Evolutionary conservation across 2,113 vertebrate genomes (phyloP), one percentile per base, ranked within the genome.

Genomic region (Oncorhynchus clarkii): DNA sequence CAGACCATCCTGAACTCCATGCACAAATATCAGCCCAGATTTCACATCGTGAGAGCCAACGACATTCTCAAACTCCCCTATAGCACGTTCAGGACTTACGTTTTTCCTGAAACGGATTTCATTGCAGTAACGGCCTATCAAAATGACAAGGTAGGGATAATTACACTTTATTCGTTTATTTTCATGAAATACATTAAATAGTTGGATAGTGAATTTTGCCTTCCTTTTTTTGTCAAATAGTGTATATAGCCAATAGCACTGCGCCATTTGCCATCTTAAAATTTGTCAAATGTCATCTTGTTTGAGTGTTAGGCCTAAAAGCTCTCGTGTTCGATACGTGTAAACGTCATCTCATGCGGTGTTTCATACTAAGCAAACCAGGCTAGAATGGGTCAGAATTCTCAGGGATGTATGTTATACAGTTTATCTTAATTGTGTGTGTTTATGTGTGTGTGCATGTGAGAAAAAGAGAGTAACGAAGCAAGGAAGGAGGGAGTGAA

Each of bases 91-190:
- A 94, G 98, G 84, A 99, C 97, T 0, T 99, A 99, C 72, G 96
- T 99, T 76, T 99, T 99, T 83, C 97, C 98, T 0, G 98, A 99
- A 89, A 99, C 97, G 0, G 97, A 99, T 82, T 99, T 99, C 94
- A 99, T 99, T 71, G 97, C 97, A 1, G 97, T 99, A 85, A 99
- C 98, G 67, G 98, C 98, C 74, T 99, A 99, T 94, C 98, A 99
- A 89, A 99, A 99, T 71, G 97, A 99, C 92, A 99, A 99, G 96
- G 98, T 99, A 93, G 93, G 92, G 78, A 26, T 14, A 11, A 62
- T 1, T 54, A 20, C 20, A n/a, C 9, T 57, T 57, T 65, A 13
- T 62, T 62, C 59, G 5, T n/a, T 62, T 11, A 9, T 62, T 62
- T 62, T 22, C 59, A n/a, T 62, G 59, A 22, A 22, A 62, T 22